These are phyloP conservation scores for Hololepta plana DNA, from an alignment of 2,888 invertebrate species.

Conservation along the genomic window DNA sequence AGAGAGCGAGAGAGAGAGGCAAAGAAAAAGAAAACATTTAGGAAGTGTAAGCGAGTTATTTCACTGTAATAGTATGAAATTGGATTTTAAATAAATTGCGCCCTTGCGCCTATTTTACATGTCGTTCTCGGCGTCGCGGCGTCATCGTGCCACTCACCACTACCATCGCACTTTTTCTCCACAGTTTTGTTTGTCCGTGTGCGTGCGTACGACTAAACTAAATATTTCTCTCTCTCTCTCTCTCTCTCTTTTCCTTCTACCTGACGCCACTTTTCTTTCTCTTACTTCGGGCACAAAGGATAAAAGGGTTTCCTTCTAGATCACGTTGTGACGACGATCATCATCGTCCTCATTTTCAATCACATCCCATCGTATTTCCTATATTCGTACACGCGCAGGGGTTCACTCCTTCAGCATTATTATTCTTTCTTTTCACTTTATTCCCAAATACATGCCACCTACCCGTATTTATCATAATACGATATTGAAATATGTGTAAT, in stretches of 20 bases:
- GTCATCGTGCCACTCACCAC: slow-evolving; percentile 14
- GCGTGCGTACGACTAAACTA: neutral
- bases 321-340: slow-evolving; percentile 2
- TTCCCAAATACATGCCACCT: too few relatives aligned
- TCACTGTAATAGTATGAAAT: slow-evolving; percentile 19
- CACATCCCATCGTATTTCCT: slow-evolving; percentile 7
- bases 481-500: too few relatives aligned
- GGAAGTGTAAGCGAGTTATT: slow-evolving; percentile 18
- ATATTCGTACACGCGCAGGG: too few relatives aligned
- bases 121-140: slow-evolving; percentile 20
- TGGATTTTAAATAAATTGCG: slow-evolving; percentile 21
- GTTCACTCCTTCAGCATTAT: too few relatives aligned
- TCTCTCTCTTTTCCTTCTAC: too few relatives aligned
- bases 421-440: too few relatives aligned
- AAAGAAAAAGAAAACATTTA: too few relatives aligned
- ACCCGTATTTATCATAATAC: too few relatives aligned
- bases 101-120: slow-evolving; percentile 21
- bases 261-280: too few relatives aligned
- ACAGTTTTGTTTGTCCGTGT: slow-evolving; percentile 10
- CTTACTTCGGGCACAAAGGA: too few relatives aligned
- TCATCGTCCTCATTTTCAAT: slow-evolving; percentile 5
- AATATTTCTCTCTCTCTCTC: neutral
- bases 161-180: slow-evolving; percentile 11
- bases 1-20: too few relatives aligned
- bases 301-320: too few relatives aligned